phyloP scores from a whole-genome alignment of 1,140 invertebrate species.

The Caenorhabditis tropicalis region DNA sequence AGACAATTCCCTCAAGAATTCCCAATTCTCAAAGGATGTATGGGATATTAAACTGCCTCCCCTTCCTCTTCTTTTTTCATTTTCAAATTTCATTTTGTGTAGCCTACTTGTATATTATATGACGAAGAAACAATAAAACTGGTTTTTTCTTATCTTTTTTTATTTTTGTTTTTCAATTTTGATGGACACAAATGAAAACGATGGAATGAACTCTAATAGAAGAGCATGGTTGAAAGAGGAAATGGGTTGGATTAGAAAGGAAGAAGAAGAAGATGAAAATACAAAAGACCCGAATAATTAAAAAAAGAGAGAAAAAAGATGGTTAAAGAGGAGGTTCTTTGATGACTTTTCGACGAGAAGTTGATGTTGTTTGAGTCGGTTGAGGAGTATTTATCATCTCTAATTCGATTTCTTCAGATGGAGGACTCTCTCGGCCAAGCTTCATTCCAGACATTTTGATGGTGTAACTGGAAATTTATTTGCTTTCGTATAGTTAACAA shows the following conservation, averaged over 20 bases:
- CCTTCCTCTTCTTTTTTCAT: not conserved
- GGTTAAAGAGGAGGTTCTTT: conserved; percentile 23
- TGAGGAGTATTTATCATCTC: not conserved
- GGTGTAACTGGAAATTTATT: not conserved
- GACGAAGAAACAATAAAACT: not conserved
- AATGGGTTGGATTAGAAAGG: not conserved
- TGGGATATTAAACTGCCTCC: not conserved
- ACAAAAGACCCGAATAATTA: not conserved
- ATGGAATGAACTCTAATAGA: not conserved
- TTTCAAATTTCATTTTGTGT: not conserved
- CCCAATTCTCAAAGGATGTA: conserved; percentile 10
- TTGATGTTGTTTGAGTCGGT: not conserved
- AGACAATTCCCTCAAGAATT: not conserved
- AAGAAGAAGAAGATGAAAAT: not conserved
- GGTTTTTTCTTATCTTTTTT: not conserved
- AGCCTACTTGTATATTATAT: not conserved
- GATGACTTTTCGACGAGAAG: not conserved
- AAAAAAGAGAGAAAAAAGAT: not conserved
- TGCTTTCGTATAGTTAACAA: no score
- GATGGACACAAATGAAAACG: not conserved
- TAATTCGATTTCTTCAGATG: conserved; percentile 2
- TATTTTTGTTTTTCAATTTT: not conserved
- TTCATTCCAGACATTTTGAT: conserved; percentile 40
- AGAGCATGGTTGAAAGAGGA: not conserved
- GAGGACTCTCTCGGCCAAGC: not conserved